Evolutionary conservation across 2,888 invertebrate species (phyloP), one percentile per base, ranked within the genome.

Genomic region (Heteropelma amictum): DNA sequence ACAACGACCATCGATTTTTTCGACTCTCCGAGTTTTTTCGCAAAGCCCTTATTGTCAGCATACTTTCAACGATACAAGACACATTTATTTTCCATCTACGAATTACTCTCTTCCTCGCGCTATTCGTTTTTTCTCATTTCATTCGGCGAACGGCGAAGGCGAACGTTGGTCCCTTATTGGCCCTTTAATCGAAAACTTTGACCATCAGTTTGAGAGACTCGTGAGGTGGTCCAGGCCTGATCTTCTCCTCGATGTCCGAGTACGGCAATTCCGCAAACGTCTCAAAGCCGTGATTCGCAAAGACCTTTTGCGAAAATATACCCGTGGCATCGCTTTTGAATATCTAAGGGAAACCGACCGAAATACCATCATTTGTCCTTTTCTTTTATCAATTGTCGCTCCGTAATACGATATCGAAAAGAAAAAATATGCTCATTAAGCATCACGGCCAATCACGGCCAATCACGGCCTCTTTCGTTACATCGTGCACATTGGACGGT

Each of bases 271-370:
- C 93, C 56, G 92, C 91, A 30, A 93, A 90, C 0, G 92, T 91
- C 54, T 91, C 90, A 83, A 95, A 93, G 0, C 94, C 95, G 47
- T 93, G 90, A 26, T 93, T 93, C 81, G 91, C 91, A 74, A 94
- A 93, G 65, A 95, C 93, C 81, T 93, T 94, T 84, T 96, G 95
- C 0, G 96, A 96, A 84, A 92, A 96, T 1, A 93, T 91, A 17
- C 96, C 95, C 0, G 96, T 96, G 0, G 96, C 95, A 85, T 96
- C 96, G 14, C 93, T 94, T 89, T 95, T 96, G 82, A 96, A 92
- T 21, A 96, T 85, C 94, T 95, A 90, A 42, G 91, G 91, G n/a
- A 14, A 19, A 6, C 30, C 12, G 21, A 3, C 12, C 10, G n/a
- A 7, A n/a, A 6, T 6, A 21, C n/a, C 1, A 10, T n/a, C 6